These are phyloP conservation scores for Eudemis profundana DNA, from an alignment of 2,888 invertebrate genomes.

Conservation along the genomic window DNA sequence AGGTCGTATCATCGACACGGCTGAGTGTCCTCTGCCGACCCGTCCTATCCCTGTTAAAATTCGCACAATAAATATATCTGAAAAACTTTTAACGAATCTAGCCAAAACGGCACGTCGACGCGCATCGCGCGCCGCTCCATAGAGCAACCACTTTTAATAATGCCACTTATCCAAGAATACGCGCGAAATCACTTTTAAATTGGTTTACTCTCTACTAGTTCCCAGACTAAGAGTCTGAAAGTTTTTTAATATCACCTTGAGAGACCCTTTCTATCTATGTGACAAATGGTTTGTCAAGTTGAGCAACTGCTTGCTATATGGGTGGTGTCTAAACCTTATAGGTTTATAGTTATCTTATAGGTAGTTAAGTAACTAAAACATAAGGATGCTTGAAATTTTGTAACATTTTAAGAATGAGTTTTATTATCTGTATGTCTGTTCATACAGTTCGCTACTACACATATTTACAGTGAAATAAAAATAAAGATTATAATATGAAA, in stretches of 20 bases:
- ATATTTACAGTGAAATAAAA: no score
- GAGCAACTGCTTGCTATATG: slow-evolving; percentile 3
- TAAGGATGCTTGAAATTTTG: no score
- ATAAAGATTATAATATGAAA: neutral
- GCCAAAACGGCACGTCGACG: slow-evolving; percentile 7
- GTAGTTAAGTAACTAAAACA: no score
- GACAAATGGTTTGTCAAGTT: slow-evolving; percentile 29
- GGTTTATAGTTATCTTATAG: neutral
- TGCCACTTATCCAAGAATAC: slow-evolving; percentile 28
- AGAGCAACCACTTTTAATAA: slow-evolving; percentile 34
- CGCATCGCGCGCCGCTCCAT: neutral
- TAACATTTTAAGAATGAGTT: no score
- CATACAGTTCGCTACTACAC: no score
- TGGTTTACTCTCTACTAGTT: slow-evolving; percentile 35
- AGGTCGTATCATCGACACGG: neutral
- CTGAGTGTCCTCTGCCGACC: neutral
- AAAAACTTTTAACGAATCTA: slow-evolving; percentile 35
- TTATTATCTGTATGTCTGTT: no score
- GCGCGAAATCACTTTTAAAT: slow-evolving; percentile 35
- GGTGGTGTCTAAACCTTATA: neutral
- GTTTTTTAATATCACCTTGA: slow-evolving; percentile 42
- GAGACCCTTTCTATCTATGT: slow-evolving; percentile 20
- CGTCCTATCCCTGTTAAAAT: neutral
- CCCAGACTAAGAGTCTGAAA: slow-evolving; percentile 30
- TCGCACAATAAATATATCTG: slow-evolving; percentile 4